Evolutionary conservation across 2,113 vertebrate genomes (phyloP).

Genomic region (Tachysurus fulvidraco): DNA sequence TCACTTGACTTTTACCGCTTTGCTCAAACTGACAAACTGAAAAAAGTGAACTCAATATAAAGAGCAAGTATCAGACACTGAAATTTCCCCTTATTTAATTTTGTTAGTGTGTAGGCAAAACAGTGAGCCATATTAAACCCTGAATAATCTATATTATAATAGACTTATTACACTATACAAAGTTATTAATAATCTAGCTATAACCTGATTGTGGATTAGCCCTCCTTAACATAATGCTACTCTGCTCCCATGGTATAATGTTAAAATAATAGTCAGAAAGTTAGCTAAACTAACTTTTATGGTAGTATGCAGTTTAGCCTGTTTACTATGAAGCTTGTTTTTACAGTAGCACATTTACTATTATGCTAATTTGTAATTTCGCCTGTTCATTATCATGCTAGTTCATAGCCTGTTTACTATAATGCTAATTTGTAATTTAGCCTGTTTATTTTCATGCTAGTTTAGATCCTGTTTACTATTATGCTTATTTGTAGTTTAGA

Average conservation of each 20-base stretch:
- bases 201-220: background rate
- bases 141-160: background rate
- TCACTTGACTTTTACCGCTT: background rate
- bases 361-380: too few relatives aligned
- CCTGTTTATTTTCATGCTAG: background rate
- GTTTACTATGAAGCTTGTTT: too few relatives aligned
- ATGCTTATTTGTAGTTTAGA: background rate
- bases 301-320: too few relatives aligned
- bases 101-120: background rate
- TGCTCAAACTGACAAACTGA: background rate
- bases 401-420: background rate
- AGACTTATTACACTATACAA: background rate
- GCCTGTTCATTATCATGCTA: background rate
- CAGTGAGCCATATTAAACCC: background rate
- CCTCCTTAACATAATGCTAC: background rate
- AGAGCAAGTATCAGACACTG: background rate
- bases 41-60: background rate
- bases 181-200: background rate
- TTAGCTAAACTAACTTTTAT: too few relatives aligned
- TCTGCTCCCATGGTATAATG: background rate
- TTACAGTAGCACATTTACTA: too few relatives aligned
- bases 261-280: too few relatives aligned
- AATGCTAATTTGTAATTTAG: background rate
- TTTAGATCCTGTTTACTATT: background rate
- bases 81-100: background rate